Conservation (phyloP, 1,140 invertebrate species). For the Cotesia glomerata region DNA sequence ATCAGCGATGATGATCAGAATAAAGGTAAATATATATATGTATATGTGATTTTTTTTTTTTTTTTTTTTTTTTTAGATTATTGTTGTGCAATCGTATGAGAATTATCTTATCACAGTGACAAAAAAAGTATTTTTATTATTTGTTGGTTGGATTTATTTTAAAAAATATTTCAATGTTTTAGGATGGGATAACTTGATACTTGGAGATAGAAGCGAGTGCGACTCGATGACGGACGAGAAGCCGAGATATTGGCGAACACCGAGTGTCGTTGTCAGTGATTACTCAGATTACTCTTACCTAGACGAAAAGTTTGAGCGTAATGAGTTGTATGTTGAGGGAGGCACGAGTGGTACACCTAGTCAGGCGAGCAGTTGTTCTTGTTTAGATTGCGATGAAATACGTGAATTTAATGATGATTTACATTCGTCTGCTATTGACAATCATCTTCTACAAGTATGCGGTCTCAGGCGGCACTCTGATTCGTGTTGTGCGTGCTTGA, state of each 20-base stretch:
- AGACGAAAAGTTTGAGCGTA: conserved; percentile 55
- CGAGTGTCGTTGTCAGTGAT: conserved; percentile 83
- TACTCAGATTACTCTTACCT: conserved; percentile 74
- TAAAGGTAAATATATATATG: conserved; percentile 45
- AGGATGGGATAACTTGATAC: conserved; percentile 49
- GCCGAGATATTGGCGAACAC: conserved; percentile 73
- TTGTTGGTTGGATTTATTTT: neutral
- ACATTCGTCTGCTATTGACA: conserved; percentile 33
- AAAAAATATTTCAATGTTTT: neutral
- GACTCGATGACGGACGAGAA: conserved; percentile 59
- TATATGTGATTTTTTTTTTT: conserved; percentile 6
- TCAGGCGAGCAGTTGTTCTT: conserved; percentile 55
- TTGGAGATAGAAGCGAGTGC: conserved; percentile 56
- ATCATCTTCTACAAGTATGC: conserved; percentile 43
- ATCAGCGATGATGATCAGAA: conserved; percentile 64
- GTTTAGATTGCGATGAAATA: conserved; percentile 53
- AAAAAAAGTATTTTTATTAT: conserved; percentile 1
- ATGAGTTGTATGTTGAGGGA: conserved; percentile 50
- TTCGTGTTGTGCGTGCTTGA: conserved; percentile 48
- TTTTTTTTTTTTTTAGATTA: neutral
- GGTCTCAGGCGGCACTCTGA: conserved; percentile 53
- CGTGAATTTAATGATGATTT: conserved; percentile 43
- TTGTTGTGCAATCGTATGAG: too few species aligned
- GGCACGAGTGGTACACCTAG: conserved; percentile 47
- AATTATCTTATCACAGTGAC: neutral